Evolutionary conservation across 2,888 invertebrate species (phyloP).

Genomic region (Cremastinae sp.): DNA sequence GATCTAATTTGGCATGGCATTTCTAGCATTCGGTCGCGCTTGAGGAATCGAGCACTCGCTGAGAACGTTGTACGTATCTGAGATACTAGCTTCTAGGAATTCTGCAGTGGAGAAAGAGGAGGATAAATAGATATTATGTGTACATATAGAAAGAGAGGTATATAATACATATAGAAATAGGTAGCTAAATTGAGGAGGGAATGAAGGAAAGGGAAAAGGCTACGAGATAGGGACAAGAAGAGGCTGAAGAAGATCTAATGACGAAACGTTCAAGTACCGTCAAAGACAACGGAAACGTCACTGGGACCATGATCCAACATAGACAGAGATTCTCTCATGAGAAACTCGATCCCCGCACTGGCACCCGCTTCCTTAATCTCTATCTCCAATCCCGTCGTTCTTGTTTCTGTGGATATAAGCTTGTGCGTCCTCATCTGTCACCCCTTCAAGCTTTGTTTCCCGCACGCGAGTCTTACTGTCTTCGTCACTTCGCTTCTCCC

Average conservation of each 20-base stretch:
- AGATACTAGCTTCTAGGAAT: conserved; percentile 6
- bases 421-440: conserved; percentile 29
- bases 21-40: conserved; percentile 45
- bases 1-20: conserved; percentile 57
- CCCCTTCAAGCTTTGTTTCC: conserved; percentile 14
- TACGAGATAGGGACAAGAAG: neutral
- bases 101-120: conserved; percentile 1
- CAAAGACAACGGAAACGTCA: conserved; percentile 52
- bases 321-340: conserved; percentile 28
- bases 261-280: conserved; percentile 41
- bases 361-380: neutral
- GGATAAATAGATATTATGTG: no score
- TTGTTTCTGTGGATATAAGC: conserved; percentile 14
- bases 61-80: conserved; percentile 20
- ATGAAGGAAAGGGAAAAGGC: neutral
- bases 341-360: conserved; percentile 43
- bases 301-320: conserved; percentile 30
- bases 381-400: conserved; percentile 42
- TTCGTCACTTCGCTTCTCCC: conserved; percentile 3
- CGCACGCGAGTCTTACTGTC: conserved; percentile 30
- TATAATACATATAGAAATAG: no score
- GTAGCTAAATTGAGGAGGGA: neutral
- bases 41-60: conserved; percentile 40
- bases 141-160: no score
- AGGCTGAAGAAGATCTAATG: conserved; percentile 33